Conservation (phyloP, 2,888 invertebrate genomes). For the Phania funesta region DNA sequence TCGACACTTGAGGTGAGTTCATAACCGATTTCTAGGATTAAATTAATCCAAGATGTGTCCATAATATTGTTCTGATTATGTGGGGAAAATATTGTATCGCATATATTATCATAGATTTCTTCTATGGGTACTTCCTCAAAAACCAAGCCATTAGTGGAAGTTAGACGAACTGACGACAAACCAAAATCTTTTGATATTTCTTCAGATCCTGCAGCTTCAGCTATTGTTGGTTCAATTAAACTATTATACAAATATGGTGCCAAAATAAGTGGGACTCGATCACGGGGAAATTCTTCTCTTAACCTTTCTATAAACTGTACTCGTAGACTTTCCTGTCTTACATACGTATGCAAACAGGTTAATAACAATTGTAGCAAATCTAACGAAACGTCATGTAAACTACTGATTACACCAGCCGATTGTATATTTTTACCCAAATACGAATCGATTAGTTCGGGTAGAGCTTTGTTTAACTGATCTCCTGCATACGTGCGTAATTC, state of each 20-base stretch:
- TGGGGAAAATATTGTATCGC: conserved; percentile 76
- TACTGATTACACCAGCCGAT: conserved; percentile 81
- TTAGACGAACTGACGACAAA: neutral
- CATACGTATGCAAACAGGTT: conserved; percentile 81
- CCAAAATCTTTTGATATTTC: neutral
- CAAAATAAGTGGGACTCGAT: conserved; percentile 93
- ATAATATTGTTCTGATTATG: conserved; percentile 82
- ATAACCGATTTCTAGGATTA: conserved; percentile 94
- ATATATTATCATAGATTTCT: conserved; percentile 79
- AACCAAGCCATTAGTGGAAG: conserved; percentile 69
- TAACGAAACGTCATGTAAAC: conserved; percentile 93
- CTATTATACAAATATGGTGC: conserved; percentile 89
- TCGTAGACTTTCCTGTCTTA: conserved; percentile 74
- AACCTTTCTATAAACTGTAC: conserved; percentile 88
- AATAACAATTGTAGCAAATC: conserved; percentile 93
- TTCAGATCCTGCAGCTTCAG: neutral
- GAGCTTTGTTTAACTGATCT: conserved; percentile 89
- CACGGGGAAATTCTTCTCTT: conserved; percentile 92
- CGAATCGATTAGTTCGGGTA: conserved; percentile 91
- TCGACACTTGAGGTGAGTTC: conserved; percentile 92
- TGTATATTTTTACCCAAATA: conserved; percentile 89
- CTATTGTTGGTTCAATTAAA: conserved; percentile 27
- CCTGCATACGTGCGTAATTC: conserved; percentile 88
- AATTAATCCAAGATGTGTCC: conserved; percentile 90
- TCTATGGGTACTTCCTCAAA: conserved; percentile 76